Percentiles rank a stretch among this genome's conserved stretches.
Evolutionary conservation across 2,113 vertebrate species (phyloP).

Genomic region (Corvus moneduloides): DNA sequence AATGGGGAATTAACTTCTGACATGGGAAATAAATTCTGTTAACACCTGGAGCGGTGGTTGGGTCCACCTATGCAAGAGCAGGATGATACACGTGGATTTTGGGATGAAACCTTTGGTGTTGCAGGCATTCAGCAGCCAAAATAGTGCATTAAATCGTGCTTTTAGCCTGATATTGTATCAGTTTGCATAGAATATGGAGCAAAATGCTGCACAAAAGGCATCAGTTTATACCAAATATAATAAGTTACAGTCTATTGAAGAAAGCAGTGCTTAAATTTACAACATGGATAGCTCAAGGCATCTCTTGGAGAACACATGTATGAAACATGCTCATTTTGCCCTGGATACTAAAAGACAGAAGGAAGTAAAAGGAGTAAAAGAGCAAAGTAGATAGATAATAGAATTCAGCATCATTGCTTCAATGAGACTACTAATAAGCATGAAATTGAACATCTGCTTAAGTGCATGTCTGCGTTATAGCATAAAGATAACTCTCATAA

Average conservation of each 20-base stretch:
- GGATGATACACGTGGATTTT: not conserved
- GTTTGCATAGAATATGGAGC: not conserved
- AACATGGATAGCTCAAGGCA: not conserved
- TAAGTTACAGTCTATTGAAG: not conserved
- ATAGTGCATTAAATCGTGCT: not conserved
- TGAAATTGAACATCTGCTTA: constrained; percentile 55
- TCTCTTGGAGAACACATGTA: not conserved
- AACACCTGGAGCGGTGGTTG: not conserved
- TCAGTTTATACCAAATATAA: not conserved
- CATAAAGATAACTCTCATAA: constrained; percentile 44
- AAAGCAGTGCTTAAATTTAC: not conserved
- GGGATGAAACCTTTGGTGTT: not conserved
- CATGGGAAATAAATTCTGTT: not conserved
- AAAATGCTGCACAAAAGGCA: not conserved
- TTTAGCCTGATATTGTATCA: not conserved
- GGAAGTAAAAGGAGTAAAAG: not conserved
- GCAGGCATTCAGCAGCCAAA: not conserved
- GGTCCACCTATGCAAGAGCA: not conserved
- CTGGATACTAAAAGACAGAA: not conserved
- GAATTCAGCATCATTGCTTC: constrained; percentile 12
- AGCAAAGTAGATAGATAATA: constrained; percentile 5
- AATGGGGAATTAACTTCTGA: not conserved
- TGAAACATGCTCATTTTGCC: not conserved
- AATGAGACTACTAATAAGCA: constrained; percentile 25
- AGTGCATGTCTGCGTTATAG: constrained; percentile 37